Evolutionary conservation across 2,113 vertebrate genomes (phyloP).

Genomic region (Saguinus imperator): DNA sequence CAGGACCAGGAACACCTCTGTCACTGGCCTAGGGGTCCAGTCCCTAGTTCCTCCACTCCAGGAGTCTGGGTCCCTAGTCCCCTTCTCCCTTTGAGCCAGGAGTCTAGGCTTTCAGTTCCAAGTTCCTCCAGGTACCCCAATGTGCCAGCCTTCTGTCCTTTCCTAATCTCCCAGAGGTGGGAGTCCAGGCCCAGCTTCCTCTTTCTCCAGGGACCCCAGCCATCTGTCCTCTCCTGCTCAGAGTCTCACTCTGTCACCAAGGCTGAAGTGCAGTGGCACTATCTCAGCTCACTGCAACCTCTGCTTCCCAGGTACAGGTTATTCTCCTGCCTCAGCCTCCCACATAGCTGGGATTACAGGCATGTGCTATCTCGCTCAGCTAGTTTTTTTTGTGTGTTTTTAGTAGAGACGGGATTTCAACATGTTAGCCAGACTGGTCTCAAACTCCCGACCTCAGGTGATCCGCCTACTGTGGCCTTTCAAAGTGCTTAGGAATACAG

Average conservation of each 20-base stretch:
- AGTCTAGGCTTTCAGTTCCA: not conserved
- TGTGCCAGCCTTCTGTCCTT: no score
- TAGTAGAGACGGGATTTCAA: no score
- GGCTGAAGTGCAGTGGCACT: no score
- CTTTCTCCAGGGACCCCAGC: not conserved
- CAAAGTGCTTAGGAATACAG: no score
- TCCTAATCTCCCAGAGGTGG: not conserved
- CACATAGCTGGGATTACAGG: no score
- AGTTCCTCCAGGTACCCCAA: not conserved
- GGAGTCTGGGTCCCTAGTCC: not conserved
- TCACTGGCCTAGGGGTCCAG: not conserved
- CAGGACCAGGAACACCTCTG: not conserved
- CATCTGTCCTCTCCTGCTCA: not conserved
- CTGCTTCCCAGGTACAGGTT: no score
- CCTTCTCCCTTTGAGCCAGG: not conserved
- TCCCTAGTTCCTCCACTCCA: not conserved
- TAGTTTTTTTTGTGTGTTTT: no score
- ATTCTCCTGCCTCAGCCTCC: no score
- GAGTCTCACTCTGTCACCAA: no score
- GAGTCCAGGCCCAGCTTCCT: not conserved
- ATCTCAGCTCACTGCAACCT: no score
- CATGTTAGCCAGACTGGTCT: no score
- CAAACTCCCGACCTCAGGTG: no score
- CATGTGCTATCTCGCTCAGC: fast-evolving
- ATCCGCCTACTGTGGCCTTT: fast-evolving